These are phyloP conservation scores for Vombatus ursinus DNA, from an alignment of 2,113 vertebrate species.

Conservation along the genomic window DNA sequence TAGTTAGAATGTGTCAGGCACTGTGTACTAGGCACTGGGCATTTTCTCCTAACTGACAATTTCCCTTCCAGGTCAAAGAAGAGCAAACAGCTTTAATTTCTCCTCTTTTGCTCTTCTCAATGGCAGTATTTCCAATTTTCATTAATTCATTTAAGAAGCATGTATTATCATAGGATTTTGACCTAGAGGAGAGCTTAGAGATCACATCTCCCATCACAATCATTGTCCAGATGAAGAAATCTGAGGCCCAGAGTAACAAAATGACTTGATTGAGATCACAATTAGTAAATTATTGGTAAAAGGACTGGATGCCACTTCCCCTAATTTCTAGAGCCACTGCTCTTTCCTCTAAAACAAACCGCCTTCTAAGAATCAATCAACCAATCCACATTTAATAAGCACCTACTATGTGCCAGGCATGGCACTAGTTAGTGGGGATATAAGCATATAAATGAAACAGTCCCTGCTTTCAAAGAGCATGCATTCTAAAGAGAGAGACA, in stretches of 20 bases:
- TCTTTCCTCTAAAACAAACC: background rate
- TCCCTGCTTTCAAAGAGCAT: background rate
- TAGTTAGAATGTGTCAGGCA: background rate
- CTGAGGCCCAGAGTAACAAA: background rate
- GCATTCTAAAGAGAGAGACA: background rate
- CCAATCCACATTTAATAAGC: background rate
- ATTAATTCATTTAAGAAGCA: background rate
- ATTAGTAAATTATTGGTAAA: background rate
- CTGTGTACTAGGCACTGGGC: background rate
- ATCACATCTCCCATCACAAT: background rate
- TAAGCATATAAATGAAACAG: background rate
- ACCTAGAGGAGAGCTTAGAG: background rate
- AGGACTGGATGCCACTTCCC: background rate
- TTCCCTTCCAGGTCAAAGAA: conserved; percentile 13
- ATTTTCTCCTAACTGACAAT: conserved; percentile 19
- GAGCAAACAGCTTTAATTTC: background rate
- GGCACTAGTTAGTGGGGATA: background rate
- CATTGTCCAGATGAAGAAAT: background rate
- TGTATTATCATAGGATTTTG: background rate
- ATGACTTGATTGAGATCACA: background rate
- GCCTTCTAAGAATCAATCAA: background rate
- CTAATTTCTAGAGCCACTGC: background rate
- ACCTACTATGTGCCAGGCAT: background rate
- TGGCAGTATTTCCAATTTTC: background rate
- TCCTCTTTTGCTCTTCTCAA: background rate